These are phyloP conservation scores for Clitarchus hookeri DNA, from an alignment of 2,888 invertebrate species.

Conservation along the genomic window DNA sequence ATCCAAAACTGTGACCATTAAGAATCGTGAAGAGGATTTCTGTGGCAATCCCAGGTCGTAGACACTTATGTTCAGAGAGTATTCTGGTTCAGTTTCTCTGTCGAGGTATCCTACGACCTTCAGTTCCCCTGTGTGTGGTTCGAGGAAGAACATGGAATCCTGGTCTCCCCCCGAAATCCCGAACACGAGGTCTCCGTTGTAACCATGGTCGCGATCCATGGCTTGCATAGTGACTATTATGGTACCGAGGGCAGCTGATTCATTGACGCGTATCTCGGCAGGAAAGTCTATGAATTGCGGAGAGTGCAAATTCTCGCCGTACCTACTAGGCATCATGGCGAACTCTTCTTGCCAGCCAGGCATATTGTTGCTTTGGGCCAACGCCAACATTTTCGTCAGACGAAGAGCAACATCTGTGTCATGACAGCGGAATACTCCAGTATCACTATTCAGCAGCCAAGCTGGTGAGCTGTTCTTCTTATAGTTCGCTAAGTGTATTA, in stretches of 20 bases:
- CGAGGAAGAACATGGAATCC: slow-evolving; percentile 84
- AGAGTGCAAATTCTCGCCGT: slow-evolving; percentile 82
- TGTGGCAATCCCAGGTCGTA: slow-evolving; percentile 85
- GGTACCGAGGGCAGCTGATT: slow-evolving; percentile 79
- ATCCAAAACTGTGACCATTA: slow-evolving; percentile 80
- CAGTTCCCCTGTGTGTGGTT: slow-evolving; percentile 83
- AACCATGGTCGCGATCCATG: slow-evolving; percentile 85
- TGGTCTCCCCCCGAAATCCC: slow-evolving; percentile 83
- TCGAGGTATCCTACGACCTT: slow-evolving; percentile 87
- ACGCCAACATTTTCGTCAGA: slow-evolving; percentile 77
- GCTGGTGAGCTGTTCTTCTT: slow-evolving; percentile 58
- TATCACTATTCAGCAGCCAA: slow-evolving; percentile 56
- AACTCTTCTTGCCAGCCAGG: slow-evolving; percentile 62
- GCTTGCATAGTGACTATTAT: slow-evolving; percentile 73
- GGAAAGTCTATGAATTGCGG: slow-evolving; percentile 89
- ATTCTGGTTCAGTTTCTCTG: slow-evolving; percentile 81
- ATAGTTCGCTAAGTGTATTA: slow-evolving; percentile 74
- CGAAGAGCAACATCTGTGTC: slow-evolving; percentile 84
- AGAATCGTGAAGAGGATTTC: slow-evolving; percentile 74
- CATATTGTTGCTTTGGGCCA: slow-evolving; percentile 78
- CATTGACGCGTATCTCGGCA: slow-evolving; percentile 79
- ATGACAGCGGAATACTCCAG: slow-evolving; percentile 75
- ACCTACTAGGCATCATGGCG: slow-evolving; percentile 78
- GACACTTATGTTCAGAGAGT: slow-evolving; percentile 83
- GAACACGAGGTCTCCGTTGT: slow-evolving; percentile 89